Evolutionary conservation across 2,797 vertebrate genomes (phyloP).

Genomic region (Silurus aristotelis): DNA sequence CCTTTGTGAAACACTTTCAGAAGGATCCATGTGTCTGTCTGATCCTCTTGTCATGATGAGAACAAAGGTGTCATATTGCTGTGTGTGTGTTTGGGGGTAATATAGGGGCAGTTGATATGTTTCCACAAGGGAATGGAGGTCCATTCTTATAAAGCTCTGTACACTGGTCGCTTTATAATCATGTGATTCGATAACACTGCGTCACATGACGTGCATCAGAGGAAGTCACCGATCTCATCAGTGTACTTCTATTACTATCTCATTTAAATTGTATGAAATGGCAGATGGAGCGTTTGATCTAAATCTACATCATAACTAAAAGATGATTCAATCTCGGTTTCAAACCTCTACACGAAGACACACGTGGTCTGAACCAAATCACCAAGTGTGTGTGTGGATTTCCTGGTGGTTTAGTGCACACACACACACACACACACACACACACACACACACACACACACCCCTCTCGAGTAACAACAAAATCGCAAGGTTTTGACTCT

Average conservation of each 20-base stretch:
- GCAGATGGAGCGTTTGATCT: background rate
- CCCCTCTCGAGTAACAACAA: too few relatives aligned
- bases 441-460: too few relatives aligned
- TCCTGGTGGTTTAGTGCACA: background rate
- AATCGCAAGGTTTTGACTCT: too few relatives aligned
- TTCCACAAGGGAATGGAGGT: background rate
- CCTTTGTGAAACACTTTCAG: background rate
- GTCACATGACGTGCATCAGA: background rate
- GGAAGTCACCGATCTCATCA: background rate
- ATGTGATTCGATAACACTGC: background rate
- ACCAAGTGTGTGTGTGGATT: background rate
- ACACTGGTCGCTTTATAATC: background rate
- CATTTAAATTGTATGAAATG: background rate
- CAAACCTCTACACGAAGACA: background rate
- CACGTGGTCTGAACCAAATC: background rate
- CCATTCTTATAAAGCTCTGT: background rate
- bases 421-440: too few relatives aligned
- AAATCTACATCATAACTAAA: background rate
- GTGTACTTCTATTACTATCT: background rate
- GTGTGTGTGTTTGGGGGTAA: background rate
- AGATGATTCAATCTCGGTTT: background rate
- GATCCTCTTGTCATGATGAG: background rate
- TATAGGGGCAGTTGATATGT: background rate
- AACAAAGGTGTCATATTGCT: background rate
- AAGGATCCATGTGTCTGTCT: background rate